Percentiles rank a stretch among this genome's conserved stretches.
Evolutionary conservation across 92 coral and sea anemone species (phyloP).

Genomic region (Blastomussa wellsi): DNA sequence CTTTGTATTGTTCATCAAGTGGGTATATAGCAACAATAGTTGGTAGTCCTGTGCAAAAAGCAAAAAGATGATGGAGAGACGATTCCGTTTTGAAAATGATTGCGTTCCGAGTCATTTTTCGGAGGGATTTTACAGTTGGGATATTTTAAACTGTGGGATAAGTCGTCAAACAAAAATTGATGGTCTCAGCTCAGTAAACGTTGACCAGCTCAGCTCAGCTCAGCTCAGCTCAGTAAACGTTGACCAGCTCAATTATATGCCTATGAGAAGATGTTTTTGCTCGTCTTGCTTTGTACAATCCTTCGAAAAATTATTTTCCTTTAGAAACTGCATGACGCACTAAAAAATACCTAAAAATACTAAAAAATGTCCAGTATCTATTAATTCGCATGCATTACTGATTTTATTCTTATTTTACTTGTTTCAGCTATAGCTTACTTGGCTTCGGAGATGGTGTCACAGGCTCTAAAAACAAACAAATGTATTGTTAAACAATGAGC

Average conservation of each 20-base stretch:
- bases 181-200: too few relatives aligned
- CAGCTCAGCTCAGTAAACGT: too few relatives aligned
- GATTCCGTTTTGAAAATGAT: background rate
- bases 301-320: too few relatives aligned
- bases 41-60: constrained; percentile 51
- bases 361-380: too few relatives aligned
- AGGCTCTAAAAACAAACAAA: constrained; percentile 14
- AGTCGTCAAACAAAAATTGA: too few relatives aligned
- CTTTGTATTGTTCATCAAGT: constrained; percentile 51
- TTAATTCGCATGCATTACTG: background rate
- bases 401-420: background rate
- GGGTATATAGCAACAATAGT: constrained; percentile 70
- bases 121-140: background rate
- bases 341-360: too few relatives aligned
- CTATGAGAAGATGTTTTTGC: too few relatives aligned
- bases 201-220: too few relatives aligned
- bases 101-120: background rate
- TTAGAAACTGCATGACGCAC: too few relatives aligned
- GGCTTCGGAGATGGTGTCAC: constrained; percentile 24
- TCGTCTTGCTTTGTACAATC: too few relatives aligned
- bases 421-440: constrained; percentile 10
- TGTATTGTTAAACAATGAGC: background rate
- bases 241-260: too few relatives aligned
- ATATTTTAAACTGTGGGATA: background rate
- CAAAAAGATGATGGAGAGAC: background rate